A percentile compares a stretch with the other conserved stretches of the same genome.
phyloP scores from a whole-genome alignment of 2,113 vertebrate species.

The Centrocercus urophasianus region DNA sequence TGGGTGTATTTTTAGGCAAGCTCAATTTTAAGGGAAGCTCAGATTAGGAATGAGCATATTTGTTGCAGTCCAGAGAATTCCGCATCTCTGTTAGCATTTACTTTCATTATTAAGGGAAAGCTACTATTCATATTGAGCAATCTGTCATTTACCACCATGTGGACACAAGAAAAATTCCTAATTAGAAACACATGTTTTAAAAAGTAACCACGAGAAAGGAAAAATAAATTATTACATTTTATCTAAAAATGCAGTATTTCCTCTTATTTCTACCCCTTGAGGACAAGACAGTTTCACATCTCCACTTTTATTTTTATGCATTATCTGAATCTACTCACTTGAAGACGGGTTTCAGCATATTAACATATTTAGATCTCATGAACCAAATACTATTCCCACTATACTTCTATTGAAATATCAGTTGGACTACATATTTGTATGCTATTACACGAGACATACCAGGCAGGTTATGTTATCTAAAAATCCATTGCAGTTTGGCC shows the following conservation, averaged over 20 bases:
- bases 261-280: background rate
- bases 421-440: background rate
- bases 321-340: background rate
- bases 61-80: background rate
- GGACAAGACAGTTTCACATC: background rate
- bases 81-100: background rate
- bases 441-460: background rate
- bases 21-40: background rate
- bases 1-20: slow-evolving; percentile 1
- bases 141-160: background rate
- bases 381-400: background rate
- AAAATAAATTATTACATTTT: background rate
- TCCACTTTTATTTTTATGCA: fast-evolving
- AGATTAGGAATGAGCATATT: background rate
- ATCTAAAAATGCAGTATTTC: background rate
- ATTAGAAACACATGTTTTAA: background rate
- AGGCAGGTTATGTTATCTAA: background rate
- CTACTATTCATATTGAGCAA: background rate
- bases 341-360: background rate
- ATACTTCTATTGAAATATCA: background rate
- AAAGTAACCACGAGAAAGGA: background rate
- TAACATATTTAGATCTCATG: background rate
- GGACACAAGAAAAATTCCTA: background rate
- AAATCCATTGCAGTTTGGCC: background rate
- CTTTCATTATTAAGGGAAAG: background rate